Conservation (phyloP, 1,140 invertebrate genomes). For the Drosophila dunni region DNA sequence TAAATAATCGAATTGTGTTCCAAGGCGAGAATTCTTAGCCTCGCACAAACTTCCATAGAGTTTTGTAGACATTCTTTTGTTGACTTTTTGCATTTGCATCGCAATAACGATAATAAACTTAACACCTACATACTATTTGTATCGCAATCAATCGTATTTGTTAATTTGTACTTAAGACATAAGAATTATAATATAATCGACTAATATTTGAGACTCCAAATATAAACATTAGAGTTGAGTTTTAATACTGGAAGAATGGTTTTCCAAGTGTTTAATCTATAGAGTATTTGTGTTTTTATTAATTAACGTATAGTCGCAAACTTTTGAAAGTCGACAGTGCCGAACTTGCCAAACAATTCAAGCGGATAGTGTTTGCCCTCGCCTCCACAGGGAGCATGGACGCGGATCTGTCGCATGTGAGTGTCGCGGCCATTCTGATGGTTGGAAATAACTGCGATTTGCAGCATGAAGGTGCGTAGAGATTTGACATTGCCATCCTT, state of each 20-base stretch:
- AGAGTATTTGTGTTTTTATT: conserved; percentile 4
- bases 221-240: conserved; percentile 2
- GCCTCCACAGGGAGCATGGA: conserved; percentile 92
- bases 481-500: conserved; percentile 95
- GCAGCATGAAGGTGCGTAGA: conserved; percentile 97
- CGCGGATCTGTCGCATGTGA: conserved; percentile 98
- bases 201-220: conserved; percentile 58
- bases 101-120: conserved; percentile 67
- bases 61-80: conserved; percentile 48
- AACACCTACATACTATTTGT: conserved; percentile 5
- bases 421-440: conserved; percentile 99
- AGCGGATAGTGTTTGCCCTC: conserved; percentile 91
- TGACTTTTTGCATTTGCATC: conserved; percentile 42
- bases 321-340: conserved; percentile 92
- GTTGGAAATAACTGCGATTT: conserved; percentile 98
- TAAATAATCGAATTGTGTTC: conserved; percentile 54
- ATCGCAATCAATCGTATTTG: conserved; percentile 58
- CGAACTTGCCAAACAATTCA: conserved; percentile 91
- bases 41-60: conserved; percentile 45
- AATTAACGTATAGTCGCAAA: conserved; percentile 90
- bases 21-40: conserved; percentile 44
- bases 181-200: conserved; percentile 31
- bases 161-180: conserved; percentile 77
- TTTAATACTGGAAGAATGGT: conserved; percentile 1
- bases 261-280: not conserved